Evolutionary conservation across 2,113 vertebrate species (phyloP), one percentile per base, ranked within the genome.

Genomic region (Nibea coibor): DNA sequence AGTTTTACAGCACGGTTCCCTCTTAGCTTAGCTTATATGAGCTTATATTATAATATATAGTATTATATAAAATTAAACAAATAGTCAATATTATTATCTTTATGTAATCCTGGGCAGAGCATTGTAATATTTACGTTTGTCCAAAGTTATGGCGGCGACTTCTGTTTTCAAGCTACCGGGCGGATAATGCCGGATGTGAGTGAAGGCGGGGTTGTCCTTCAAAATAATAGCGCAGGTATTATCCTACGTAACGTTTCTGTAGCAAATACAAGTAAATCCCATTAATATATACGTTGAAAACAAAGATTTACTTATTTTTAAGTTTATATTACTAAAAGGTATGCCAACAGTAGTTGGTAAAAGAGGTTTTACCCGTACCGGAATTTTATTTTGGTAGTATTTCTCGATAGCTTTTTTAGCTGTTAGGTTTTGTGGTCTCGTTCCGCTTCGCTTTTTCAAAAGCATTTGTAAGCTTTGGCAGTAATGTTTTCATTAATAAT

Each of bases 161-260:
- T 5, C 53, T 17, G 8, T 26, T 50, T 54, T 35, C 10, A 73
- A 73, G 17, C 48, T 58, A n/a, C 20, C 31, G 42, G 11, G 5
- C 35, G 63, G 3, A 8, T 0, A 31, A 26, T 26, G 28, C 5
- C 0, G 4, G 7, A 22, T 0, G 10, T 31, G 6, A 2, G 0
- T 0, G n/a, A 20, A 45, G 24, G 10, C 1, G 5, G 4, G 2
- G 24, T 3, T 10, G 26, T 26, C 71, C 51, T 87, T 80, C 81
- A 83, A 63, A 72, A 1, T 84, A 79, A 84, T 75, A 72, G 48
- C 20, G 0, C n/a, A 14, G 20, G 47, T 26, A 6, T 59, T 43
- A 10, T 0, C 16, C 12, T 9, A 8, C 35, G 35, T 39, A 6
- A 39, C 5, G 35, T 8, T 39, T 39, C 8, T 39, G 35, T 9